Percentiles rank a stretch among this genome's conserved stretches.
Conservation (phyloP, 1,140 invertebrate species). For the Ceratitis capitata region DNA sequence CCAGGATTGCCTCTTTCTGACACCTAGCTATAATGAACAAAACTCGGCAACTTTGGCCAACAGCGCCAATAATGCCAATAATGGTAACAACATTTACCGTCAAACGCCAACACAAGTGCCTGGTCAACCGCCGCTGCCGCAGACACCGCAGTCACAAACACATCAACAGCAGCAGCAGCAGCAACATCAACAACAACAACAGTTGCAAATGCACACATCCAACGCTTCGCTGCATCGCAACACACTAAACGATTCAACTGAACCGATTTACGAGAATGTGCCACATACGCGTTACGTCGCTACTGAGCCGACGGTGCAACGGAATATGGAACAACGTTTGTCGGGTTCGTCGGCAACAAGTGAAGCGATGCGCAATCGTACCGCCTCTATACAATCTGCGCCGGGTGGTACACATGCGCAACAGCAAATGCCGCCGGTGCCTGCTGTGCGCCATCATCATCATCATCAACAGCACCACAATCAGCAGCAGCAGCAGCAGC, state of each 20-base stretch:
- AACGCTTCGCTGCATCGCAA: conserved; percentile 53
- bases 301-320: conserved; percentile 40
- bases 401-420: conserved; percentile 68
- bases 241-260: conserved; percentile 64
- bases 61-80: conserved; percentile 42
- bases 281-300: conserved; percentile 70
- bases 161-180: neutral
- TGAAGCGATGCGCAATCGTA: conserved; percentile 68
- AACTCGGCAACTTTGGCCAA: conserved; percentile 53
- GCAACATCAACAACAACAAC: conserved; percentile 7
- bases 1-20: conserved; percentile 45
- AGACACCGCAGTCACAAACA: conserved; percentile 3
- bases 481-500: neutral
- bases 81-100: conserved; percentile 47
- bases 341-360: conserved; percentile 60
- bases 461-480: conserved; percentile 29
- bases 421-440: conserved; percentile 41
- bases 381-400: conserved; percentile 75
- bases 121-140: conserved; percentile 44
- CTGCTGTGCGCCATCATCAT: conserved; percentile 41
- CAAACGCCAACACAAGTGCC: conserved; percentile 46
- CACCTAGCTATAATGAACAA: conserved; percentile 46
- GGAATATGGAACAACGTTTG: conserved; percentile 52
- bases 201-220: conserved; percentile 43
- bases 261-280: conserved; percentile 84